Evolutionary conservation across 2,113 vertebrate species (phyloP).

Genomic region (Cephalopholis sonnerati): DNA sequence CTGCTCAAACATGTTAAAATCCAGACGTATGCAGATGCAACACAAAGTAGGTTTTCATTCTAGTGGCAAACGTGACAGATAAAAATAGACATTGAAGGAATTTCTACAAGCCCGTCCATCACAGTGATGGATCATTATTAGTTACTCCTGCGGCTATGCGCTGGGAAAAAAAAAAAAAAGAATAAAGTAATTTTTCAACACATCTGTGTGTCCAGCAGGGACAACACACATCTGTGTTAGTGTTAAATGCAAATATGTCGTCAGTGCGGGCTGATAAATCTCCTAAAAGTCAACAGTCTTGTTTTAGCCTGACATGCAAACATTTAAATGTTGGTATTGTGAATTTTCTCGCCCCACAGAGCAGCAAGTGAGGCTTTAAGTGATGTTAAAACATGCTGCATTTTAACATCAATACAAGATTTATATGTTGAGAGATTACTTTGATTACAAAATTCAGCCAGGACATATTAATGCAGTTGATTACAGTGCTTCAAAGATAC

Average conservation of each 20-base stretch:
- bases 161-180: conserved; percentile 25
- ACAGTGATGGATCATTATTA: conserved; percentile 37
- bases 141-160: conserved; percentile 41
- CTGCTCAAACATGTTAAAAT: not conserved
- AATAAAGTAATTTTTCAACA: conserved; percentile 54
- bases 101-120: conserved; percentile 62
- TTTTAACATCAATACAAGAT: not conserved
- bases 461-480: not conserved
- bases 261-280: conserved; percentile 50
- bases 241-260: conserved; percentile 61
- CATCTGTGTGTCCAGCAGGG: conserved; percentile 64
- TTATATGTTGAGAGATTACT: not conserved
- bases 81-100: conserved; percentile 62
- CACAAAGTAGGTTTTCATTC: conserved; percentile 22
- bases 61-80: conserved; percentile 52
- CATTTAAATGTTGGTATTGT: conserved; percentile 31
- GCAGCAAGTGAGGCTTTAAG: not conserved
- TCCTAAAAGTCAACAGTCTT: conserved; percentile 34
- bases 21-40: conserved; percentile 11
- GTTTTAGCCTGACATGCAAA: conserved; percentile 24
- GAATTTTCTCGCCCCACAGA: conserved; percentile 33
- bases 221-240: conserved; percentile 76
- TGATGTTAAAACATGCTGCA: not conserved
- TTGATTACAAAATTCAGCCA: not conserved
- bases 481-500: conserved; percentile 10